Conservation (phyloP, 2,797 vertebrate genomes). For the Lagocephalus sceleratus region DNA sequence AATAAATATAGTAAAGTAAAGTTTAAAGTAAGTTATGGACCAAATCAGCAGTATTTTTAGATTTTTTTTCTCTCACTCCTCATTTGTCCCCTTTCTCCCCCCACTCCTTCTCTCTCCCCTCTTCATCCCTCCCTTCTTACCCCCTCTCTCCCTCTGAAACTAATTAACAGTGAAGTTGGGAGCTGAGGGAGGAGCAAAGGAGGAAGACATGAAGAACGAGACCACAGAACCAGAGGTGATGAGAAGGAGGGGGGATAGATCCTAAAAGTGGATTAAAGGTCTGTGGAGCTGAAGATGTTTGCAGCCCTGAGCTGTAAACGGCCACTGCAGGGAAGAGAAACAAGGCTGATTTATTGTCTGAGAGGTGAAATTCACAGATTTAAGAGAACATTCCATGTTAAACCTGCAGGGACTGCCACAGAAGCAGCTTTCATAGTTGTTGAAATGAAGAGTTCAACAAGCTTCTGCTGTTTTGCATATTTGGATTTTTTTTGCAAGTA, state of each 20-base stretch:
- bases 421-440: too few species aligned
- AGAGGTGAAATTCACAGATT: background rate
- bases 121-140: slow-evolving; percentile 1
- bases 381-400: too few species aligned
- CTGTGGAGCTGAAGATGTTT: slow-evolving; percentile 14
- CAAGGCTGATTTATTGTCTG: background rate
- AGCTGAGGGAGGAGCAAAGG: slow-evolving; percentile 60
- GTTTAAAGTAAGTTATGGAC: too few species aligned
- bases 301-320: slow-evolving; percentile 18
- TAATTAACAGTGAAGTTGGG: slow-evolving; percentile 85
- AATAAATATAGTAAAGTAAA: too few species aligned
- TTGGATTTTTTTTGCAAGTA: slow-evolving; percentile 16
- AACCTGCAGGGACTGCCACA: too few species aligned
- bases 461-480: too few species aligned
- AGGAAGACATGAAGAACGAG: slow-evolving; percentile 37
- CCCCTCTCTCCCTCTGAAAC: slow-evolving; percentile 83
- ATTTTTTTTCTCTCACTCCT: slow-evolving; percentile 25
- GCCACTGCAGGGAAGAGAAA: slow-evolving; percentile 8
- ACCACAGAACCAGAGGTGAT: slow-evolving; percentile 39
- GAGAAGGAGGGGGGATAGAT: slow-evolving; percentile 14
- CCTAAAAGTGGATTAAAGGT: slow-evolving; percentile 29
- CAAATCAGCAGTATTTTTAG: slow-evolving; percentile 3
- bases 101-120: background rate
- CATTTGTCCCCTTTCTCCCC: slow-evolving; percentile 32
- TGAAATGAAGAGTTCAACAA: too few species aligned